Base-by-base conservation (phyloP, 2,888 invertebrate species). In the Glaucopsyche alexis region DNA sequence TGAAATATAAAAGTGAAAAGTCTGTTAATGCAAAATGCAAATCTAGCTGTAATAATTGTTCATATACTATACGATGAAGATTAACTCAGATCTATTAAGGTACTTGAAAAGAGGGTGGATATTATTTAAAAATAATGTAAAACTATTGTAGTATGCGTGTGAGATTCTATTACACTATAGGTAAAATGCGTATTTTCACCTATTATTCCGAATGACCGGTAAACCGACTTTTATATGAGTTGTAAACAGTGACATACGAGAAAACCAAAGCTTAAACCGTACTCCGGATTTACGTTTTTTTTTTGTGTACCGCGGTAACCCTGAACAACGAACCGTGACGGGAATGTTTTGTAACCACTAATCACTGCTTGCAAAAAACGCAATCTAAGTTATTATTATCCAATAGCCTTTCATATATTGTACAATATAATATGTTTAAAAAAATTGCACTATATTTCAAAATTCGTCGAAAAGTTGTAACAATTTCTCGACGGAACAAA, bases 401-500 rank as follows among this genome's bases (percentile, higher is more conserved):
- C 7, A 60, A 60, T 29, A 60, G 29, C 13, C 29, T 29, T 60
- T 13, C 7, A 19, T 60, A 38, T 38, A 42, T 42, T 42, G 60
- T 55, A 50, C 14, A 50, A 14, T 55, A 9, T 55, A 55, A 9
- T 55, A 55, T 55, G 60, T 11, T 60, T 11, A 19, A 47, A 47
- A 38, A 60, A 29, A 13, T 60, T 60, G 60, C 60, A 60, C 5
- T 60, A 38, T 29, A 60, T 38, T 38, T 29, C 19, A 45, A 45
- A 67, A 45, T 16, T 67, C 69, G 69, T 47, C 29, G 19, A 47
- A 67, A 42, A 67, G 19, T 42, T 66, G 16, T 9, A 42, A 69
- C 69, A 19, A 47, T 47, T 77, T 50, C 75, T 76, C 81, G 84
- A 83, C 85, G 85, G 84, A 85, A 86, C 82, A 83, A 81, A 82